phyloP scores from a whole-genome alignment of 1,140 invertebrate genomes.

The Trichonephila clavipes region DNA sequence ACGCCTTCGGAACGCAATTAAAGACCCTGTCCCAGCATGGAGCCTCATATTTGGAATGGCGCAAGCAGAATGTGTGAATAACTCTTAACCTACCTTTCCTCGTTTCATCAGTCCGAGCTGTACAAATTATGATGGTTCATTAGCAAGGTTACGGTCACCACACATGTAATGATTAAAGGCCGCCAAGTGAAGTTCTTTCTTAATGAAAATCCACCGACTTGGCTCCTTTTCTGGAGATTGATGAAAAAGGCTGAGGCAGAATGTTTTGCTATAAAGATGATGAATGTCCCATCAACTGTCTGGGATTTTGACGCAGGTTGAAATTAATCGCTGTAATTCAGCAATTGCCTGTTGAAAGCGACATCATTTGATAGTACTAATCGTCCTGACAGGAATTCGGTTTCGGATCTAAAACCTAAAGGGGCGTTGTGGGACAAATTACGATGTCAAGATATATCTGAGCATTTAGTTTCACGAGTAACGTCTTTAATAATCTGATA shows the following conservation, averaged over 20 bases:
- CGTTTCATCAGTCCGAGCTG: neutral
- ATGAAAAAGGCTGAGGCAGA: constrained; percentile 4
- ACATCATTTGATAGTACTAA: neutral
- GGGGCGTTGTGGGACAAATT: constrained; percentile 3
- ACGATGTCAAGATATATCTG: neutral
- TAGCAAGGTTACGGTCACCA: neutral
- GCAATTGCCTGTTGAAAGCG: neutral
- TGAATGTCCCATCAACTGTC: constrained; percentile 7
- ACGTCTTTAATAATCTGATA: neutral
- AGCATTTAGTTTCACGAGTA: neutral
- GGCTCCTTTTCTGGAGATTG: neutral
- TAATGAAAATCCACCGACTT: constrained; percentile 10
- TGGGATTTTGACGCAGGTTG: neutral
- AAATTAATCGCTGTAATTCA: constrained; percentile 4
- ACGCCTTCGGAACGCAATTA: neutral
- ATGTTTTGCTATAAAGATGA: constrained; percentile 4
- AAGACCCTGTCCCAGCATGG: neutral
- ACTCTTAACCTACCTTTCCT: neutral
- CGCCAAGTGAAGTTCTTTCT: neutral
- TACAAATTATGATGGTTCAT: constrained; percentile 11
- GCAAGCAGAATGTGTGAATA: neutral
- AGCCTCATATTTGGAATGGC: neutral
- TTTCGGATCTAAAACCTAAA: neutral
- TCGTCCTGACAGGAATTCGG: neutral
- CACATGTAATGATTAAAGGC: neutral